phyloP scores from a whole-genome alignment of 2,113 vertebrate genomes.

The Cichladusa arquata region DNA sequence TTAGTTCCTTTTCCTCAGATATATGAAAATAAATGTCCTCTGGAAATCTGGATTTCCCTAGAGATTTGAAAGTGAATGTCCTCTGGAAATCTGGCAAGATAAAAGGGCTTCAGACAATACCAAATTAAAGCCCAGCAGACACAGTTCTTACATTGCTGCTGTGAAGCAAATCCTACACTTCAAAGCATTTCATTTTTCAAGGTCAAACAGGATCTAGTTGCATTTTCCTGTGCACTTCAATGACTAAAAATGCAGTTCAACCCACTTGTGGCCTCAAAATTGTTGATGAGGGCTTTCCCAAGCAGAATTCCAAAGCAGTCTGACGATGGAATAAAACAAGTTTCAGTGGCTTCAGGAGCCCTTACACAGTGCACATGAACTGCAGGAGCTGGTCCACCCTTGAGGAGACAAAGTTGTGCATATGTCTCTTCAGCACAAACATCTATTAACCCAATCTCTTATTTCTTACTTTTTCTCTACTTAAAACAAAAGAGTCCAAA shows the following conservation, averaged over 20 bases:
- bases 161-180: slow-evolving; percentile 6
- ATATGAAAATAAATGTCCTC: background rate
- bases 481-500: background rate
- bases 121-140: background rate
- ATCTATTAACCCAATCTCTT: background rate
- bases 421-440: accelerated
- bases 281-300: background rate
- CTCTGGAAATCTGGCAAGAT: slow-evolving; percentile 10
- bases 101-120: slow-evolving; percentile 28
- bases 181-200: slow-evolving; percentile 27
- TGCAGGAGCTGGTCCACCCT: background rate
- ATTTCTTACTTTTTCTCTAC: background rate
- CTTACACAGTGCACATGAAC: accelerated
- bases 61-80: background rate
- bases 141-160: background rate
- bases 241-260: background rate
- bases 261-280: background rate
- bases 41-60: background rate
- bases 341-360: background rate
- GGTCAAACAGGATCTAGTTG: background rate
- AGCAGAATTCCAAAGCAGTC: background rate
- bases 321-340: background rate
- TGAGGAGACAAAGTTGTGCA: background rate
- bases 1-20: background rate
- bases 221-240: background rate